Conservation (phyloP, 2,888 invertebrate genomes). For the Pecten maximus region DNA sequence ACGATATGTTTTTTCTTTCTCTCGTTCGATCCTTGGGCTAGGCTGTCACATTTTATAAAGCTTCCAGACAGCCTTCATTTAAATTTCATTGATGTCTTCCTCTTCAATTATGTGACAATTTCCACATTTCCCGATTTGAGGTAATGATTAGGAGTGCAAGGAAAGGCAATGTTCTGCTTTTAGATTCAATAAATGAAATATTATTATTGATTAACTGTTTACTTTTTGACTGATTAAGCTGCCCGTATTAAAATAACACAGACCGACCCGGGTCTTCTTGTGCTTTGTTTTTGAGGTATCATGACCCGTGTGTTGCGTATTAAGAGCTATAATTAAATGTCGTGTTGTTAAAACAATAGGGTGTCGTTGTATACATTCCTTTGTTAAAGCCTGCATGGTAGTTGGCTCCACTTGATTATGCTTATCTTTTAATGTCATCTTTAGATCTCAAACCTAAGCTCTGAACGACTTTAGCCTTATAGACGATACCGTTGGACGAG, state of each 20-base stretch:
- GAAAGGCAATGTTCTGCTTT: too few relatives aligned
- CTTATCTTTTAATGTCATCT: slow-evolving; percentile 25
- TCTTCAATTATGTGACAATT: too few relatives aligned
- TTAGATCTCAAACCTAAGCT: background rate
- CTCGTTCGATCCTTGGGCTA: too few relatives aligned
- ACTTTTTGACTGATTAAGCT: background rate
- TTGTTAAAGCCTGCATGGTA: background rate
- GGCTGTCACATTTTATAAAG: too few relatives aligned
- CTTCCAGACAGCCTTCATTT: too few relatives aligned
- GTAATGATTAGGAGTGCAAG: too few relatives aligned
- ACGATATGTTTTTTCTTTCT: too few relatives aligned
- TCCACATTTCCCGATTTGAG: too few relatives aligned
- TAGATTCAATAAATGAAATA: too few relatives aligned
- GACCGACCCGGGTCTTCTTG: background rate
- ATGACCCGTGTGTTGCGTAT: background rate
- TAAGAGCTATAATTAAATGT: background rate
- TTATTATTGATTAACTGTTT: too few relatives aligned
- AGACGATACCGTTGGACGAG: background rate
- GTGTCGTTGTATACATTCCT: background rate
- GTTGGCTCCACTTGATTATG: background rate
- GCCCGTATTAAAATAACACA: background rate
- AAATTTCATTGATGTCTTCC: too few relatives aligned
- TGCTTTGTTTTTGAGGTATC: background rate
- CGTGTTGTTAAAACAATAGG: slow-evolving; percentile 23
- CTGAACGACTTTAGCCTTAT: background rate